These are phyloP conservation scores for Caenorhabditis drosophilae DNA, from an alignment of 2,888 invertebrate species.

Conservation along the genomic window DNA sequence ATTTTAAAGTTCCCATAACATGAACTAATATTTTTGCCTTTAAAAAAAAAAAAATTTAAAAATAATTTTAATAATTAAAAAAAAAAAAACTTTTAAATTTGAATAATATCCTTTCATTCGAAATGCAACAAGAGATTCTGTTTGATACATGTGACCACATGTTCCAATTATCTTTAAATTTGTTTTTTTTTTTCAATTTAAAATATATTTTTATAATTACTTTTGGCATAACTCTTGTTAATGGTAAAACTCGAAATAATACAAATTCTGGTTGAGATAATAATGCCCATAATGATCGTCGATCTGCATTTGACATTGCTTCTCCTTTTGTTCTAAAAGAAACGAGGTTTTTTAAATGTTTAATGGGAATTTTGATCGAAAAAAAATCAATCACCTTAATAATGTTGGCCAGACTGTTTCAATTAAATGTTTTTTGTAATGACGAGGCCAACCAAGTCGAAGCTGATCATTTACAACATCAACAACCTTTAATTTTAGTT, in stretches of 20 bases:
- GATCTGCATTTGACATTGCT: conserved; percentile 57
- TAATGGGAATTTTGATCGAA: too few relatives aligned
- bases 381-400: conserved; percentile 18
- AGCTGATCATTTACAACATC: conserved; percentile 63
- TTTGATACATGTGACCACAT: conserved; percentile 72
- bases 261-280: conserved; percentile 67
- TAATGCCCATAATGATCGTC: conserved; percentile 63
- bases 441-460: conserved; percentile 61
- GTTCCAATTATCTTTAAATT: conserved; percentile 66
- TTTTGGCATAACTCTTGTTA: conserved; percentile 66
- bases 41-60: neutral
- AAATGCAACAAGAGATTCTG: conserved; percentile 69
- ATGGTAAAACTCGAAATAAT: conserved; percentile 59
- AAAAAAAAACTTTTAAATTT: conserved; percentile 59
- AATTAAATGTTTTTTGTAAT: conserved; percentile 61
- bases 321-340: conserved; percentile 37
- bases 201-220: conserved; percentile 24
- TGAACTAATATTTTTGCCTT: conserved; percentile 69
- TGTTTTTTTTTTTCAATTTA: neutral
- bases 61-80: neutral
- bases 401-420: conserved; percentile 62
- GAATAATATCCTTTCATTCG: conserved; percentile 68
- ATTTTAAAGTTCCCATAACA: conserved; percentile 69
- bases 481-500: too few relatives aligned
- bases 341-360: neutral